phyloP scores from a whole-genome alignment of 2,888 invertebrate species.

The Mimachlamys varia region DNA sequence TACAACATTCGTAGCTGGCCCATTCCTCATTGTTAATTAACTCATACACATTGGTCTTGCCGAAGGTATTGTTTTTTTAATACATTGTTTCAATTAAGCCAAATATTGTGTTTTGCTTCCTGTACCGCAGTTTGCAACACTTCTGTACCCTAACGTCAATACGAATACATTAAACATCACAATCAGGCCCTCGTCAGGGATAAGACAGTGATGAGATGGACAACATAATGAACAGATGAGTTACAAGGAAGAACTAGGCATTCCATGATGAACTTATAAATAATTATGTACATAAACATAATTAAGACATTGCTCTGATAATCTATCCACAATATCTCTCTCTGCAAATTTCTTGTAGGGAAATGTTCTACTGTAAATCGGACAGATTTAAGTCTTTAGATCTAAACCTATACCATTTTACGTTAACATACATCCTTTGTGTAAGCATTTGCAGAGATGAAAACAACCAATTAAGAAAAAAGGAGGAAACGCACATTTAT shows the following conservation, averaged over 20 bases:
- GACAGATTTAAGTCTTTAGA: neutral
- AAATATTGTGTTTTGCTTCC: constrained; percentile 21
- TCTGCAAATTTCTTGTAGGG: neutral
- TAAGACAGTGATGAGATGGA: neutral
- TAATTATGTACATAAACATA: neutral
- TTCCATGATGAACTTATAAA: neutral
- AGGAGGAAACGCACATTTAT: too few relatives aligned
- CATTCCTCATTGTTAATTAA: neutral
- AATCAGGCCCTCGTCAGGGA: neutral
- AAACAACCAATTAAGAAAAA: too few relatives aligned
- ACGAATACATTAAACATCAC: neutral
- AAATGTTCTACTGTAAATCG: neutral
- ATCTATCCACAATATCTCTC: neutral
- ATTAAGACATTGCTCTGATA: neutral
- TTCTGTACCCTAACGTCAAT: neutral
- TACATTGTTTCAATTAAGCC: constrained; percentile 7
- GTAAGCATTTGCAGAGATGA: too few relatives aligned
- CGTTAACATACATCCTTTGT: too few relatives aligned
- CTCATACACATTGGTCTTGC: neutral
- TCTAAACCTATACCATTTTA: too few relatives aligned
- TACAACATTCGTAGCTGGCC: neutral
- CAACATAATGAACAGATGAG: neutral
- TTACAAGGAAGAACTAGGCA: neutral
- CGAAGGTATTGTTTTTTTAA: neutral
- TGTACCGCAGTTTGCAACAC: neutral